A percentile compares a stretch with the other conserved stretches of the same genome.
Conservation (phyloP, 2,113 vertebrate species). For the Protobothrops flavoviridis region DNA sequence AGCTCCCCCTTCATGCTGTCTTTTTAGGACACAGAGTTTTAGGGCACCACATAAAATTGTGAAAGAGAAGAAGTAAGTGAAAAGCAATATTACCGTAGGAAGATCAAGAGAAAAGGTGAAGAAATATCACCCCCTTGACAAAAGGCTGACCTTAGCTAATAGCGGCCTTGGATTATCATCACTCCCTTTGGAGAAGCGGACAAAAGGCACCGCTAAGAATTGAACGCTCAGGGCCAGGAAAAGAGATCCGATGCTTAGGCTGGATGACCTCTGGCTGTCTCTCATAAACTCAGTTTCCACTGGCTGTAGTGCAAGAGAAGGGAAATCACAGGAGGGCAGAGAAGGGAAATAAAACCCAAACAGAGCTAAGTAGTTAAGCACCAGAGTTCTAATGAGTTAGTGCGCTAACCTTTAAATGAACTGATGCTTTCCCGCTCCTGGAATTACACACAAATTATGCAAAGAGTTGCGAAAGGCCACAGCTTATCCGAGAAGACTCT, state of each 20-base stretch:
- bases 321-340: background rate
- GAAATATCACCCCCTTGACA: background rate
- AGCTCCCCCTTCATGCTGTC: background rate
- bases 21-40: background rate
- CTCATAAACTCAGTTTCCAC: background rate
- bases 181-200: background rate
- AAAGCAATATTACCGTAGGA: background rate
- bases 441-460: background rate
- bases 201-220: background rate
- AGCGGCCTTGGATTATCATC: background rate
- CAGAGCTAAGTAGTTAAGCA: conserved; percentile 66
- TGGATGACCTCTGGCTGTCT: background rate
- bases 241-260: background rate
- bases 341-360: conserved; percentile 58
- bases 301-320: background rate
- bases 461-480: background rate
- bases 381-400: conserved; percentile 64
- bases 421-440: conserved; percentile 49
- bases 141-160: too few species aligned
- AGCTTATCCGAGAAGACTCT: background rate
- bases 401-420: conserved; percentile 66
- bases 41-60: background rate
- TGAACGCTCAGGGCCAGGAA: background rate
- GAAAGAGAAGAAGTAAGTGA: background rate
- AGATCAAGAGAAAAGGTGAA: background rate